Evolutionary conservation across 2,113 vertebrate genomes (phyloP).

Genomic region (Condylura cristata): DNA sequence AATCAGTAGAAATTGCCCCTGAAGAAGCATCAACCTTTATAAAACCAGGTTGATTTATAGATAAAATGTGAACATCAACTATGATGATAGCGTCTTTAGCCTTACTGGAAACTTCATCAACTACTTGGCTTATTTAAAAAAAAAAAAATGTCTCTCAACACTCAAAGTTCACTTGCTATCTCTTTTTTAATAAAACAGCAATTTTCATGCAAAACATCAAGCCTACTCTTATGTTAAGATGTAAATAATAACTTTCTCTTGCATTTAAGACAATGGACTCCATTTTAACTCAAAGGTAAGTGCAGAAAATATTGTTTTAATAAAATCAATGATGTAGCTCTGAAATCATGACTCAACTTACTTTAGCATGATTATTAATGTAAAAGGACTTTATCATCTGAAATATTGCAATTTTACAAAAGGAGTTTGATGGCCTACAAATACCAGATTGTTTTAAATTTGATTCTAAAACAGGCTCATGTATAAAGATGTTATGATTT

Average conservation of each 20-base stretch:
- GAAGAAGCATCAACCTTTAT: too few relatives aligned
- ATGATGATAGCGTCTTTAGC: not conserved
- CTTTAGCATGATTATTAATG: not conserved
- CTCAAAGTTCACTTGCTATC: not conserved
- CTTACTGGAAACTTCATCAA: not conserved
- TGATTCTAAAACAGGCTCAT: not conserved
- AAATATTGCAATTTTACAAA: not conserved
- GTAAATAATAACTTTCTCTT: not conserved
- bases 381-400: not conserved
- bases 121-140: not conserved
- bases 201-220: not conserved
- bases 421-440: not conserved
- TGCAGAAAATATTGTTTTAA: not conserved
- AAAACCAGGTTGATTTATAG: not conserved
- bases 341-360: not conserved
- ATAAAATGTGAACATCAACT: not conserved
- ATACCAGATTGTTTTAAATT: not conserved
- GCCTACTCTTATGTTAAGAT: not conserved
- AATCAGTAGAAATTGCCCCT: too few relatives aligned
- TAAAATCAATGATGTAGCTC: not conserved
- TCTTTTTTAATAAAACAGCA: conserved; percentile 32
- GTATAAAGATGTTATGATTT: not conserved
- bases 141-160: not conserved
- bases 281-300: conserved; percentile 4
- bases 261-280: not conserved